Percentiles rank a stretch among this genome's conserved stretches.
Conservation (phyloP, 2,113 vertebrate species). For the Lagopus muta region DNA sequence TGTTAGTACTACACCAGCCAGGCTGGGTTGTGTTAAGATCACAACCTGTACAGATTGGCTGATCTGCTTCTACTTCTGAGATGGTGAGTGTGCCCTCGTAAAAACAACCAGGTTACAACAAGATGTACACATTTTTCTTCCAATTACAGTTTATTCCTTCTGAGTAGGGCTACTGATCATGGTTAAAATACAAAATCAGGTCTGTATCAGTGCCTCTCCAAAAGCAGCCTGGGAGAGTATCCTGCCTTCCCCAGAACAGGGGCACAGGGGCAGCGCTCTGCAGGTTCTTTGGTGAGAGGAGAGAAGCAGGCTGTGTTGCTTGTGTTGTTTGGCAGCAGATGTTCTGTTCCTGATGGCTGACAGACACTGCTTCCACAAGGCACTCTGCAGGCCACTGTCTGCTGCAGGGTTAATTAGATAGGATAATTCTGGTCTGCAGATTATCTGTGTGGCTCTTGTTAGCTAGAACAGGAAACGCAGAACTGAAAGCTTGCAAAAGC, state of each 20-base stretch:
- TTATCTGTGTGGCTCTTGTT: background rate
- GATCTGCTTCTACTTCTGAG: background rate
- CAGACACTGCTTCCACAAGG: background rate
- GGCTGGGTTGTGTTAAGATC: background rate
- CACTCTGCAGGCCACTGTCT: background rate
- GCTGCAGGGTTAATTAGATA: rapidly evolving
- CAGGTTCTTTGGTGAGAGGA: background rate
- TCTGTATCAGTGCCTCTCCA: background rate
- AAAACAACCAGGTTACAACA: background rate
- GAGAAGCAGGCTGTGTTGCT: background rate
- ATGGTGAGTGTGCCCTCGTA: background rate
- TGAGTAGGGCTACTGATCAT: background rate
- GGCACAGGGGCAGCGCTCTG: background rate
- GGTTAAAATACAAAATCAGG: background rate
- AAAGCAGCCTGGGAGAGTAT: background rate
- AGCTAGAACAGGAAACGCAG: background rate
- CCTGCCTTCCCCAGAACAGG: background rate
- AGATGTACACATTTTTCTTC: background rate
- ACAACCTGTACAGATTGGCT: background rate
- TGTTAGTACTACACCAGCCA: background rate
- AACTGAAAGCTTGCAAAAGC: background rate
- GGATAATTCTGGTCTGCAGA: background rate
- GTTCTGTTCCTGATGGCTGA: background rate
- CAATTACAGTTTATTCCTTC: background rate
- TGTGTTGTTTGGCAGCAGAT: background rate